Percentiles rank a stretch among this genome's conserved stretches.
Evolutionary conservation across 2,797 vertebrate species (phyloP).

Genomic region (Gambelia wislizenii): DNA sequence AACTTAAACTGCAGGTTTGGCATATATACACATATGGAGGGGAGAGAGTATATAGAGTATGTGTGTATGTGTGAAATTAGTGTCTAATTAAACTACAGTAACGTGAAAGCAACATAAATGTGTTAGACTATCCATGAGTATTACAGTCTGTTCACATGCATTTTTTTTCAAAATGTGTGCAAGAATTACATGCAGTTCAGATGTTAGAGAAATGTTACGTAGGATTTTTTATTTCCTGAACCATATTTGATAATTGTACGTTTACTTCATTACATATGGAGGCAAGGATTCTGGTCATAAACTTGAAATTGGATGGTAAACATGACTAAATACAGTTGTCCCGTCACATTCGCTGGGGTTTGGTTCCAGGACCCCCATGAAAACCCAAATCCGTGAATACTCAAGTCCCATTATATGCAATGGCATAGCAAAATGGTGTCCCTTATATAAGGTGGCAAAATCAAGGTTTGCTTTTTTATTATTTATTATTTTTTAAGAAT

Average conservation of each 20-base stretch:
- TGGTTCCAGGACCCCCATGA: no score
- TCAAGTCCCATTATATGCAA: no score
- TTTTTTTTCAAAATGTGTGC: not conserved
- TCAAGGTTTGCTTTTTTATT: no score
- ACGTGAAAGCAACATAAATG: not conserved
- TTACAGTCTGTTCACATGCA: not conserved
- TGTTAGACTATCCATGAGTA: not conserved
- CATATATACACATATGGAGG: no score
- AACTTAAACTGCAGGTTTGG: not conserved
- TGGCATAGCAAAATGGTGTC: no score
- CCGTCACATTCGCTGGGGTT: no score
- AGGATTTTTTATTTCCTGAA: not conserved
- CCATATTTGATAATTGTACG: not conserved
- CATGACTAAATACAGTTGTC: not conserved
- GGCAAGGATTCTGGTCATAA: not conserved
- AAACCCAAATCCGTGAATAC: no score
- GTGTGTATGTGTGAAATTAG: not conserved
- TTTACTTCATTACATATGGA: not conserved
- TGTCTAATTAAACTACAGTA: not conserved
- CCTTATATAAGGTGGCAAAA: no score
- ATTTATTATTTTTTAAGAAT: no score
- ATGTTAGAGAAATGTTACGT: not conserved
- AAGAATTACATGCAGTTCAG: not conserved
- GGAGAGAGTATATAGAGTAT: not conserved
- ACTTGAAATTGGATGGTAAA: not conserved